phyloP scores from a whole-genome alignment of 1,140 invertebrate species.

The Drosophila pruinosa region DNA sequence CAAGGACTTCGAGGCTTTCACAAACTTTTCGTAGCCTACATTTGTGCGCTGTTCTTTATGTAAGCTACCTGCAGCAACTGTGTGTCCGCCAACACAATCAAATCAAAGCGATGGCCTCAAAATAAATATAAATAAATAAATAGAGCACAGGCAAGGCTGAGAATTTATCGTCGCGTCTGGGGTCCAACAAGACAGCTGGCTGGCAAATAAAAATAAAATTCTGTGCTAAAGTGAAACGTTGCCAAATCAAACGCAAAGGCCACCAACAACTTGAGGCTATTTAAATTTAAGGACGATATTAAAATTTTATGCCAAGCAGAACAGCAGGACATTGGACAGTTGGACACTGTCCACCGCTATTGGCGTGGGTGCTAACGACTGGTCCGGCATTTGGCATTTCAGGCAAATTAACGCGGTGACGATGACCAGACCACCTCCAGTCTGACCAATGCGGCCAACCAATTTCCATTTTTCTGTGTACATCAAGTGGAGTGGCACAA shows the following conservation, averaged over 20 bases:
- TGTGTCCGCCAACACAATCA: conserved; percentile 39
- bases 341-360: conserved; percentile 12
- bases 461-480: conserved; percentile 19
- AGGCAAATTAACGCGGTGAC: conserved; percentile 47
- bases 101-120: conserved; percentile 65
- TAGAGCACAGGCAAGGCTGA: conserved; percentile 20
- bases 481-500: conserved; percentile 26
- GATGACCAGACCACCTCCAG: not conserved
- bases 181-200: conserved; percentile 27
- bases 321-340: conserved; percentile 40
- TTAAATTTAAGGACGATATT: conserved; percentile 69
- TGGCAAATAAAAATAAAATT: conserved; percentile 55
- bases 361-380: conserved; percentile 60
- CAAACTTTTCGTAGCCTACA: conserved; percentile 5
- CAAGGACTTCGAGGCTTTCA: conserved; percentile 9
- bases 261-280: conserved; percentile 50
- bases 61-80: not conserved
- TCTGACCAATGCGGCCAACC: not conserved
- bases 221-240: conserved; percentile 48
- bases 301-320: conserved; percentile 57
- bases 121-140: conserved; percentile 67
- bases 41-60: conserved; percentile 1
- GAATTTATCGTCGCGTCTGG: conserved; percentile 51
- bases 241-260: conserved; percentile 59
- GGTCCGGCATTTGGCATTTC: conserved; percentile 49